Evolutionary conservation across 2,888 invertebrate genomes (phyloP).

Genomic region (Marronus borbonicus): DNA sequence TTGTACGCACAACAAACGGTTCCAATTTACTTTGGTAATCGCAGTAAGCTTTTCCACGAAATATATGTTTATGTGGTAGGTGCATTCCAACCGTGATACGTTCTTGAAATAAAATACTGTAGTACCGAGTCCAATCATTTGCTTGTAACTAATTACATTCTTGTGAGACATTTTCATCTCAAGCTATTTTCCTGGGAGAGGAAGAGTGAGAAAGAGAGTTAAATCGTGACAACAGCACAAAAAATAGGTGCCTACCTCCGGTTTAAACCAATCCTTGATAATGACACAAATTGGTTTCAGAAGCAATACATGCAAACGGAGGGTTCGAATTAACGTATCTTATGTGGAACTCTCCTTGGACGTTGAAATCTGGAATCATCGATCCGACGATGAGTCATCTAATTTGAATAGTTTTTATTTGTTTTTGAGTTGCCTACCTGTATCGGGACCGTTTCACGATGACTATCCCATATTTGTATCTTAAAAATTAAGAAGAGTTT

Average conservation of each 20-base stretch:
- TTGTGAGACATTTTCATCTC: constrained; percentile 9
- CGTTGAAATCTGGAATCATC: constrained; percentile 10
- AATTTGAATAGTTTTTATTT: constrained; percentile 31
- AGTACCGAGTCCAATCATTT: not conserved
- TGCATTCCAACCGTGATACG: no score
- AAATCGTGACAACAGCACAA: constrained; percentile 4
- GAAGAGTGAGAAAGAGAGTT: not conserved
- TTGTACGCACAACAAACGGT: no score
- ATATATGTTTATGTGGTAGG: no score
- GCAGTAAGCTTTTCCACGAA: no score
- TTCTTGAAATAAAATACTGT: no score
- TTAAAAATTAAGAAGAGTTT: no score
- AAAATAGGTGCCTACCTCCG: constrained; percentile 20
- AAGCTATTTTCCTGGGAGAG: constrained; percentile 1
- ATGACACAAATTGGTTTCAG: constrained; percentile 30
- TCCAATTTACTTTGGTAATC: no score
- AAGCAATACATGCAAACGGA: constrained; percentile 19
- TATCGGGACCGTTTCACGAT: not conserved
- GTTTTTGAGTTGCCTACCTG: constrained; percentile 8
- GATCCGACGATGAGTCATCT: constrained; percentile 28
- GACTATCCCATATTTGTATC: not conserved
- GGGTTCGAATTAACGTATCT: constrained; percentile 29
- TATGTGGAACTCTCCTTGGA: constrained; percentile 10
- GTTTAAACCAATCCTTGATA: constrained; percentile 20
- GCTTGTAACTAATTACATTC: constrained; percentile 5